Evolutionary conservation across 2,113 vertebrate genomes (phyloP).

Genomic region (Perognathus longimembris): DNA sequence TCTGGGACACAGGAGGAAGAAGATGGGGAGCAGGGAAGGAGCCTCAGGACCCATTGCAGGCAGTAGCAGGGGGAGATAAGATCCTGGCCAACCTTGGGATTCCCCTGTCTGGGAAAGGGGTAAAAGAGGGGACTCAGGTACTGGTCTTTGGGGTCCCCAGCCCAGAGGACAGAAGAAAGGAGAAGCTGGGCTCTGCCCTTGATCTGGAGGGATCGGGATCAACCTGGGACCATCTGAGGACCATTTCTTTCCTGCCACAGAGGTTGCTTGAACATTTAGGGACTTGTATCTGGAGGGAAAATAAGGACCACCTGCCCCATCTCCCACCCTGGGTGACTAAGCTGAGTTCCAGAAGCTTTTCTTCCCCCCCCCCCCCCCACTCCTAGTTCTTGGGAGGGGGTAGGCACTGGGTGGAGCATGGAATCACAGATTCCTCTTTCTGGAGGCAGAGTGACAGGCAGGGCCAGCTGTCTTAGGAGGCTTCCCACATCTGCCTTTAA

Average conservation of each 20-base stretch:
- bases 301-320: background rate
- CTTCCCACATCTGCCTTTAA: conserved; percentile 64
- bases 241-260: background rate
- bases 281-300: background rate
- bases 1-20: background rate
- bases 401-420: background rate
- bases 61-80: too few species aligned
- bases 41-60: background rate
- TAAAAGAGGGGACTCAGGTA: too few species aligned
- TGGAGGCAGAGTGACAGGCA: conserved; percentile 77
- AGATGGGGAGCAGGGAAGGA: background rate
- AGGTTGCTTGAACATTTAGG: background rate
- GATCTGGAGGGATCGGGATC: background rate
- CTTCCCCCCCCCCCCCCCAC: too few species aligned
- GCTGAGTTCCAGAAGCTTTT: conserved; percentile 20
- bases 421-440: conserved; percentile 43
- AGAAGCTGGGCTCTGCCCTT: background rate
- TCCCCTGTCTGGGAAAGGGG: too few species aligned
- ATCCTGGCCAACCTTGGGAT: too few species aligned
- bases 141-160: background rate
- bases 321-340: background rate
- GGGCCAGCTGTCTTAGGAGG: conserved; percentile 76
- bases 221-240: background rate
- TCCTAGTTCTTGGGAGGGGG: conserved; percentile 12
- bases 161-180: background rate